Conservation (phyloP, 2,113 vertebrate species). For the Microtus pennsylvanicus region DNA sequence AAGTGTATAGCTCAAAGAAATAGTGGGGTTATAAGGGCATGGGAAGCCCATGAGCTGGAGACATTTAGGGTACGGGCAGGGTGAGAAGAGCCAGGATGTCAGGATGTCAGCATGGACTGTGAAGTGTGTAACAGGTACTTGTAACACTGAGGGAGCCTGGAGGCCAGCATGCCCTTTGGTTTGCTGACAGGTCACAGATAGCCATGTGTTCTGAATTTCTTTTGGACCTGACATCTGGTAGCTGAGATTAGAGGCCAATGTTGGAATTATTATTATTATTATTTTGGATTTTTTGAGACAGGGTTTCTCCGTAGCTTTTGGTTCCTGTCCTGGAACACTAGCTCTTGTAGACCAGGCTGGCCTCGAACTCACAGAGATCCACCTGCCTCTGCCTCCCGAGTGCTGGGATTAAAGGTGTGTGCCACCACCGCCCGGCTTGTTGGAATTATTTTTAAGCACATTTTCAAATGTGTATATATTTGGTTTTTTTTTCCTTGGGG, state of each 20-base stretch:
- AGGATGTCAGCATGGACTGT: neutral
- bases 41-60: neutral
- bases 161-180: neutral
- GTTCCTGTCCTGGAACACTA: too few species aligned
- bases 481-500: constrained; percentile 17
- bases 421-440: too few species aligned
- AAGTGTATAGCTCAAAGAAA: too few species aligned
- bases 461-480: neutral
- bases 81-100: neutral
- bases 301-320: too few species aligned
- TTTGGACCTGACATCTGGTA: neutral
- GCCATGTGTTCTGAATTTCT: neutral
- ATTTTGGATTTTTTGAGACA: too few species aligned
- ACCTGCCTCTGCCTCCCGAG: too few species aligned
- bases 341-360: too few species aligned
- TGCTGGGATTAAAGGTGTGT: too few species aligned
- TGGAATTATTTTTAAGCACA: constrained; percentile 9
- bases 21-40: too few species aligned
- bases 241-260: neutral
- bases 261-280: too few species aligned
- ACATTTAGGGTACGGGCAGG: neutral
- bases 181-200: neutral
- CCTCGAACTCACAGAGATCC: too few species aligned
- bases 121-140: neutral
- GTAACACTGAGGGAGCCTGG: neutral